Evolutionary conservation across 2,797 vertebrate species (phyloP).

Genomic region (Heteromormyrus szaboi): DNA sequence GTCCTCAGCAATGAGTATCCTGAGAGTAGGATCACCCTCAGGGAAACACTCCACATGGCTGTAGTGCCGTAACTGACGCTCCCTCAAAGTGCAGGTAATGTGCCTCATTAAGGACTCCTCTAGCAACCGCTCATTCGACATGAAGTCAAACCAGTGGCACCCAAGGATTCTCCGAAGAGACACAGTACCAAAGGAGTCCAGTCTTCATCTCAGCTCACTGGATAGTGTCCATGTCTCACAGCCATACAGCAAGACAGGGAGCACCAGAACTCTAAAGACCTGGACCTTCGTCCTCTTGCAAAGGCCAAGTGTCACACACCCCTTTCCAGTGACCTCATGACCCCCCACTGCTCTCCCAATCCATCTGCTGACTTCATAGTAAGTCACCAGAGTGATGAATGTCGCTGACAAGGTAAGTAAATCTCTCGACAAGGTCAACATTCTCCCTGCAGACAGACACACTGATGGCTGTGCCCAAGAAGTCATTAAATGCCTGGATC

Average conservation of each 20-base stretch:
- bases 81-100: background rate
- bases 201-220: no score
- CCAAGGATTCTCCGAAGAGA: no score
- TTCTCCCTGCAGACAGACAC: background rate
- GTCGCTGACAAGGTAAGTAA: background rate
- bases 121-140: background rate
- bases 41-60: no score
- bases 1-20: background rate
- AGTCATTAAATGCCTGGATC: background rate
- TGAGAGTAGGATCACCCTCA: background rate
- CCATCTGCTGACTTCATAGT: background rate
- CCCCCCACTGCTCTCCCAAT: background rate
- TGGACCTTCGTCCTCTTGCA: no score
- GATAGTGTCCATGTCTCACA: no score
- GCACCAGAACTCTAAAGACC: no score
- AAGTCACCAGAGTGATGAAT: background rate
- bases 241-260: no score
- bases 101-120: background rate
- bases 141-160: no score
- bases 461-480: background rate
- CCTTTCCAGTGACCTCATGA: background rate
- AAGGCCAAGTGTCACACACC: no score
- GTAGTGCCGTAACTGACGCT: background rate
- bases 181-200: no score
- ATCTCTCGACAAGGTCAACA: background rate